phyloP scores from a whole-genome alignment of 2,113 vertebrate genomes.

The Pituophis catenifer region DNA sequence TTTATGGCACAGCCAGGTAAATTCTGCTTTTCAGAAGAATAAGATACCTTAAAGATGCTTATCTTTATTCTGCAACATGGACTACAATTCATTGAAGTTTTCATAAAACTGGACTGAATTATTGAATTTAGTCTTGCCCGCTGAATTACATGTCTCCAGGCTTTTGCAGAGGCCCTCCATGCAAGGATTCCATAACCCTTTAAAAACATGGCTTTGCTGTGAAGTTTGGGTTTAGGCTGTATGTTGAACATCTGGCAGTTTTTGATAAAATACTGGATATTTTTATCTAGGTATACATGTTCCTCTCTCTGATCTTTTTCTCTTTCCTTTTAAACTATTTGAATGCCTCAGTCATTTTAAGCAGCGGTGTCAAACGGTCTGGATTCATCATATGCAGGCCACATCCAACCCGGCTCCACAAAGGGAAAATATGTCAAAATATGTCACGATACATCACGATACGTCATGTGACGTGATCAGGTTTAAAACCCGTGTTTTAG shows the following conservation, averaged over 20 bases:
- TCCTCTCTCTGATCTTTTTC: neutral
- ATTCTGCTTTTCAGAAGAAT: constrained; percentile 4
- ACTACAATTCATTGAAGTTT: neutral
- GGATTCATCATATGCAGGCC: too few relatives aligned
- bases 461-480: too few relatives aligned
- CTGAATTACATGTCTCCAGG: neutral
- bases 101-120: neutral
- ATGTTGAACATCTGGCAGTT: neutral
- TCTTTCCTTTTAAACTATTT: neutral
- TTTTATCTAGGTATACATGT: neutral
- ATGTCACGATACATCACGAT: too few relatives aligned
- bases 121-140: neutral
- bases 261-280: neutral
- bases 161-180: neutral
- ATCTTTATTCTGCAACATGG: constrained; percentile 9
- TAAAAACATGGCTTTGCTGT: neutral
- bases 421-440: too few relatives aligned
- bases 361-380: too few relatives aligned
- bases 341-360: neutral
- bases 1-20: neutral
- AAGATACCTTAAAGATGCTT: neutral
- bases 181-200: neutral
- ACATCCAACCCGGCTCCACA: too few relatives aligned
- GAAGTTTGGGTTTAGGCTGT: neutral
- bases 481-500: too few relatives aligned